Evolutionary conservation across 2,797 vertebrate species (phyloP).

Genomic region (Rhinella marina): DNA sequence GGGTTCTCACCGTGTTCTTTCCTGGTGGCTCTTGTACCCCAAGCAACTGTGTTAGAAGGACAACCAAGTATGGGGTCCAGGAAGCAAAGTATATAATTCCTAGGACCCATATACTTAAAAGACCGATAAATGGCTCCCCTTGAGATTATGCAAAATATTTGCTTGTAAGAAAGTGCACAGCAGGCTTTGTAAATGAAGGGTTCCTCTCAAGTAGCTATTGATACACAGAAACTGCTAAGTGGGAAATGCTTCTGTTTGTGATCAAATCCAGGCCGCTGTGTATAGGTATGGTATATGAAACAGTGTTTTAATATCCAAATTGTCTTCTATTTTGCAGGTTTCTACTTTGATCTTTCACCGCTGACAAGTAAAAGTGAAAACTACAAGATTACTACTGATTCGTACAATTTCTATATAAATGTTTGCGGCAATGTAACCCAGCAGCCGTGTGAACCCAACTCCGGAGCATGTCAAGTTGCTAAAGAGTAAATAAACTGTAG

Average conservation of each 20-base stretch:
- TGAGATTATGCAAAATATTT: too few species aligned
- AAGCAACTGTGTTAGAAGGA: too few species aligned
- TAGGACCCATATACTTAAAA: too few species aligned
- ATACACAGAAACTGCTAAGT: neutral
- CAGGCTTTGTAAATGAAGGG: neutral
- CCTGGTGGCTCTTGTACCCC: too few species aligned
- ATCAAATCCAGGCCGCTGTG: neutral
- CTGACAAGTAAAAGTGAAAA: constrained; percentile 75
- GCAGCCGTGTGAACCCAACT: constrained; percentile 71
- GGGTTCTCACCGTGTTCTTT: too few species aligned
- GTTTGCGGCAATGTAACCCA: constrained; percentile 79
- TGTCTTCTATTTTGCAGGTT: constrained; percentile 72
- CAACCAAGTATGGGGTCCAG: too few species aligned
- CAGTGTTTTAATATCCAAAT: neutral
- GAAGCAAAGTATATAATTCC: too few species aligned
- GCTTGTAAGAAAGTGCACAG: too few species aligned
- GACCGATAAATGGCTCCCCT: too few species aligned
- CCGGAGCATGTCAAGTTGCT: constrained; percentile 87
- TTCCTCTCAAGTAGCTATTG: neutral
- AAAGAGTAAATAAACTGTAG: constrained; percentile 71
- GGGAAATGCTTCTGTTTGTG: neutral
- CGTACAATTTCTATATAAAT: constrained; percentile 86
- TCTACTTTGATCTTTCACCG: constrained; percentile 89
- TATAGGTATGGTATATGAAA: neutral
- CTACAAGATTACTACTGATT: constrained; percentile 74